These are phyloP conservation scores for Myotis pilosus DNA, from an alignment of 2,797 vertebrate genomes.

Conservation along the genomic window DNA sequence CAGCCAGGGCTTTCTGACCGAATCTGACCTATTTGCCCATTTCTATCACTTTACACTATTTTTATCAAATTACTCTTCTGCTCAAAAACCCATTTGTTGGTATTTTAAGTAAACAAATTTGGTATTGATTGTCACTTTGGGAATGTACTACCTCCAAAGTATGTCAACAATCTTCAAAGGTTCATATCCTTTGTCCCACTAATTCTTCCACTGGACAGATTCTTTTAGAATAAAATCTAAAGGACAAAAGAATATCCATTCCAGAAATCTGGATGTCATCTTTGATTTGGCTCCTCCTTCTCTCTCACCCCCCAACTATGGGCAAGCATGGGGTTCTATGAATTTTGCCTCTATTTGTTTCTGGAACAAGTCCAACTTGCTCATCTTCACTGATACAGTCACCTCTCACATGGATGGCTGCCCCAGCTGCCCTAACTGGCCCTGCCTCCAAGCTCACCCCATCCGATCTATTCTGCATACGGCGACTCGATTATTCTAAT, in stretches of 20 bases:
- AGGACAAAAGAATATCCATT: not conserved
- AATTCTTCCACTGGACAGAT: not conserved
- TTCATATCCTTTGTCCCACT: not conserved
- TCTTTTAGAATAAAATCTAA: not conserved
- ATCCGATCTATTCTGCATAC: not conserved
- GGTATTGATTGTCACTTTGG: not conserved
- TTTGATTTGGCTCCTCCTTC: not conserved
- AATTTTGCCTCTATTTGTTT: not conserved
- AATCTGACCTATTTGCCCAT: not conserved
- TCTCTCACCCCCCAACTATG: not conserved
- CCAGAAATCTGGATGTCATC: not conserved
- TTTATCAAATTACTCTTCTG: not conserved
- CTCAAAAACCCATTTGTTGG: not conserved
- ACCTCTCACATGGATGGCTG: not conserved
- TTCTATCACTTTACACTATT: not conserved
- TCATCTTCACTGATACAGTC: not conserved
- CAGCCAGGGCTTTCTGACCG: not conserved
- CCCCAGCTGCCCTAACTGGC: not conserved
- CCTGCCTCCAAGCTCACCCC: not conserved
- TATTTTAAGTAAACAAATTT: not conserved
- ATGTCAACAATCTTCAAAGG: not conserved
- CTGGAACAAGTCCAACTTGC: not conserved
- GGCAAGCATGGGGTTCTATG: not conserved
- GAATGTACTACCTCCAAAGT: not conserved
- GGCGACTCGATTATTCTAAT: not conserved